Conservation (phyloP, 1,140 invertebrate genomes). For the Bombus terrestris region DNA sequence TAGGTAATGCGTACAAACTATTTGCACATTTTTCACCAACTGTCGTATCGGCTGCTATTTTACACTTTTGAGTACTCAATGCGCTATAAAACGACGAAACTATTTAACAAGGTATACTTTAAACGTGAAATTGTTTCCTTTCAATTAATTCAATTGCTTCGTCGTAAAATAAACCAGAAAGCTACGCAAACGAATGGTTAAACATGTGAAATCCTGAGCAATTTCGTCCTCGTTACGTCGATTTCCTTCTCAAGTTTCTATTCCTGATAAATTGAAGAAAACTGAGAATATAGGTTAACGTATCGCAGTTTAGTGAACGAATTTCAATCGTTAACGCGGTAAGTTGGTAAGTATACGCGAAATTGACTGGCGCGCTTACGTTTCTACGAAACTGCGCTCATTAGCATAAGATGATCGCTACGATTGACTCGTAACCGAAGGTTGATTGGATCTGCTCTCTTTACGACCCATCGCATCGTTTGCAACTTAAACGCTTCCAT, state of each 20-base stretch:
- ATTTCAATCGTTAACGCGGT: neutral
- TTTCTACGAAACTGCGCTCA: conserved; percentile 34
- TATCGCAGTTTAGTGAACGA: neutral
- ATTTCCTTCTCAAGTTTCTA: neutral
- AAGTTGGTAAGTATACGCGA: neutral
- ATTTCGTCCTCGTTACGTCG: neutral
- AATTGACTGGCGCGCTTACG: neutral
- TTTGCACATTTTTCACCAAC: neutral
- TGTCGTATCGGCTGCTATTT: neutral
- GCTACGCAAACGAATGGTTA: neutral
- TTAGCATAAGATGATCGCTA: conserved; percentile 55
- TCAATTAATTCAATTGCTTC: neutral
- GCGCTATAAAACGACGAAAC: neutral
- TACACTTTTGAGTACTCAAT: neutral
- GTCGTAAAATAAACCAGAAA: neutral
- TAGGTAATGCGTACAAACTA: neutral
- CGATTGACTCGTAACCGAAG: conserved; percentile 65
- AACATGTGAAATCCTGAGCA: neutral
- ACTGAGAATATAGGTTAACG: neutral
- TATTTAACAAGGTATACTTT: neutral
- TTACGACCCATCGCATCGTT: conserved; percentile 55
- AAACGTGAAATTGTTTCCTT: neutral
- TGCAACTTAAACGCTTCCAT: conserved; percentile 62
- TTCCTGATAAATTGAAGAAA: neutral
- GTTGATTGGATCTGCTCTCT: conserved; percentile 60